A percentile compares a stretch with the other conserved stretches of the same genome.
phyloP scores from a whole-genome alignment of 2,888 invertebrate species.

The Leptinotarsa peninsularis region DNA sequence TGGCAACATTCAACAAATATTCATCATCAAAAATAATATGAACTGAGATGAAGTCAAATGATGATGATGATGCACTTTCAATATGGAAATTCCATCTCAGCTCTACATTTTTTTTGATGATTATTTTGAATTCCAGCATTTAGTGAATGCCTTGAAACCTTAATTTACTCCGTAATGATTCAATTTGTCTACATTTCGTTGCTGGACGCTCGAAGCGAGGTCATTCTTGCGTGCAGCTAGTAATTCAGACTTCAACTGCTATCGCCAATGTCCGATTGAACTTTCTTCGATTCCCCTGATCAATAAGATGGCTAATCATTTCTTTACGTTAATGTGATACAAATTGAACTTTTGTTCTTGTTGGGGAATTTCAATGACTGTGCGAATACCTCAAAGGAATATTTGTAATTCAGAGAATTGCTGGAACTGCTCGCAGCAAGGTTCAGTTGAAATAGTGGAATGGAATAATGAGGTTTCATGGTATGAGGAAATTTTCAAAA shows the following conservation, averaged over 20 bases:
- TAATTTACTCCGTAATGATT: neutral
- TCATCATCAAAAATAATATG: no score
- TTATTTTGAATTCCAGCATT: no score
- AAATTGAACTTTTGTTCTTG: slow-evolving; percentile 21
- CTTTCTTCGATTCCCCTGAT: slow-evolving; percentile 24
- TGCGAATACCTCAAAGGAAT: neutral
- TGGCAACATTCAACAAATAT: no score
- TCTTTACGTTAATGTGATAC: slow-evolving; percentile 25
- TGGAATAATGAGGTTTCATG: no score
- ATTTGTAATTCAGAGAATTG: neutral
- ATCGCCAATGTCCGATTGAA: slow-evolving; percentile 17
- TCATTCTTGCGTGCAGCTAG: slow-evolving; percentile 11
- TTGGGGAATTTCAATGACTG: slow-evolving; percentile 17
- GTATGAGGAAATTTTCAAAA: no score
- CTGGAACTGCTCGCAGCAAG: neutral
- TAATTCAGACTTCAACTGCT: slow-evolving; percentile 14
- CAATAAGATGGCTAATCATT: slow-evolving; percentile 19
- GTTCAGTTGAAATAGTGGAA: neutral
- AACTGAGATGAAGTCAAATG: no score
- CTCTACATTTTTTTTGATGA: no score
- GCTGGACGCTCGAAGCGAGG: neutral
- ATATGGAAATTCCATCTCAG: no score
- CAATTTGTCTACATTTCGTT: neutral
- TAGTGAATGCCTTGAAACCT: neutral
- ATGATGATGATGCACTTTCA: no score